phyloP scores from a whole-genome alignment of 2,113 vertebrate species.

The Hippoglossus stenolepis region DNA sequence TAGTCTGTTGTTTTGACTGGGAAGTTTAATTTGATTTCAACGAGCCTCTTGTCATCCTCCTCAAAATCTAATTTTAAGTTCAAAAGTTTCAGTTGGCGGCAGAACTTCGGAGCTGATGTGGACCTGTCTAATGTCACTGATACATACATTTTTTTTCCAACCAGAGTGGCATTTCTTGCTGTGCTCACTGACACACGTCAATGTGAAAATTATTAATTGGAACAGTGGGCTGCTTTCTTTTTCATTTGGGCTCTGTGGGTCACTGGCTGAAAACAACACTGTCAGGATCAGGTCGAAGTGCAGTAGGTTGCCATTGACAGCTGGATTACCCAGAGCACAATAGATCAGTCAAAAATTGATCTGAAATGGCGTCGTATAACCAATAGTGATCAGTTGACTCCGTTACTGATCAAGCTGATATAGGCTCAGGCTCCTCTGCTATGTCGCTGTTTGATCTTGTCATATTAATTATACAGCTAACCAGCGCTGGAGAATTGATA shows the following conservation, averaged over 20 bases:
- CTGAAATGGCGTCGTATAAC: constrained; percentile 12
- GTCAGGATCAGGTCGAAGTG: neutral
- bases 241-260: neutral
- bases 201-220: neutral
- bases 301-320: neutral
- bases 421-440: neutral
- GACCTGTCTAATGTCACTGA: constrained; percentile 1
- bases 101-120: constrained; percentile 6
- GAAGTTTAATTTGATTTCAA: neutral
- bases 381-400: constrained; percentile 11
- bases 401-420: neutral
- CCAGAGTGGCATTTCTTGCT: too few relatives aligned
- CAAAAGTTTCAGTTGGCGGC: neutral
- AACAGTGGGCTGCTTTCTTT: neutral
- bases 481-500: neutral
- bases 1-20: neutral
- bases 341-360: constrained; percentile 6
- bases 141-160: neutral
- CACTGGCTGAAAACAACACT: constrained; percentile 5
- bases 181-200: too few relatives aligned
- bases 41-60: neutral
- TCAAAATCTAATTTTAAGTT: neutral
- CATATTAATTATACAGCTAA: neutral
- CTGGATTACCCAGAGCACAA: neutral
- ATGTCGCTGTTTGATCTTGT: neutral